phyloP scores from a whole-genome alignment of 2,888 invertebrate species.

The Latheticus oryzae region DNA sequence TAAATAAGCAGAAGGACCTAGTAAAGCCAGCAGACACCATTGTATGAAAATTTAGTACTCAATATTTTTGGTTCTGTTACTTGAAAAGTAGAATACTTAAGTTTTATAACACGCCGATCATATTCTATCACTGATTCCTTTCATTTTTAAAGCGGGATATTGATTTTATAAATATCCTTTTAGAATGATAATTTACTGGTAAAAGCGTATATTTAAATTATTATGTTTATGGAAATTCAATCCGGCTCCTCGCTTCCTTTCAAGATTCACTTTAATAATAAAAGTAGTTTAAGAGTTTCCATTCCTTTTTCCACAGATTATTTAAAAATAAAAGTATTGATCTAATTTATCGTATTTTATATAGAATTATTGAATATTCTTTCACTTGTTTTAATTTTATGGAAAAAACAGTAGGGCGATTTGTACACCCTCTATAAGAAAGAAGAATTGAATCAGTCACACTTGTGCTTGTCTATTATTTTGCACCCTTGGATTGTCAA shows the following conservation, averaged over 20 bases:
- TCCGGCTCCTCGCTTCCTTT: conserved; percentile 23
- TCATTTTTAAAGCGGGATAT: conserved; percentile 8
- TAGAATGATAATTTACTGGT: conserved; percentile 10
- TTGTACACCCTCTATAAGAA: conserved; percentile 29
- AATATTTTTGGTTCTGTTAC: conserved; percentile 21
- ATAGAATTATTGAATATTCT: no score
- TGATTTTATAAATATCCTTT: conserved; percentile 9
- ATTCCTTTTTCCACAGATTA: no score
- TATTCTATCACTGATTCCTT: neutral
- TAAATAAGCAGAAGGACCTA: conserved; percentile 20
- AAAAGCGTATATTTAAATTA: conserved; percentile 14
- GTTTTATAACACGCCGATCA: conserved; percentile 8
- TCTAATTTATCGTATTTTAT: no score
- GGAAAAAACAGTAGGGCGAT: conserved; percentile 24
- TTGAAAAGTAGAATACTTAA: conserved; percentile 10
- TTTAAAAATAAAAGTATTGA: no score
- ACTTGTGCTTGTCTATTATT: conserved; percentile 40
- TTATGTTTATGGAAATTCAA: conserved; percentile 23
- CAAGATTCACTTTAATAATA: no score
- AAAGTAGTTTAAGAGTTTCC: no score
- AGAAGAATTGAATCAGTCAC: conserved; percentile 39
- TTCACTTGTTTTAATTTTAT: no score
- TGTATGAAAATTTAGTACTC: conserved; percentile 13
- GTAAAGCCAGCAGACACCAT: conserved; percentile 25
- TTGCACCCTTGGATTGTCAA: conserved; percentile 36